Evolutionary conservation across 2,888 invertebrate species (phyloP).

Genomic region (Petrophora chlorosata): DNA sequence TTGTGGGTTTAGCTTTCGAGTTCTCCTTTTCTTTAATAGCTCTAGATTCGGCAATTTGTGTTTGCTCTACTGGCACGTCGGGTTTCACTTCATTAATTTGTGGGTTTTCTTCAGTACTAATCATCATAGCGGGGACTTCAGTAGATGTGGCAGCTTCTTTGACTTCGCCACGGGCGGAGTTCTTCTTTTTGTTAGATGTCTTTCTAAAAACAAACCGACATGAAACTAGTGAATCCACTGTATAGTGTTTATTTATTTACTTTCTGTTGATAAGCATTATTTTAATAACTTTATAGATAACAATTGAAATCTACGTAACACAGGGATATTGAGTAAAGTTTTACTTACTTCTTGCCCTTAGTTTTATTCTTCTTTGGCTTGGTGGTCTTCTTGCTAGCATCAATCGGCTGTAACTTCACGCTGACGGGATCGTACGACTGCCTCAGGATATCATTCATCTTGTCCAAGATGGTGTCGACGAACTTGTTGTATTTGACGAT

Average conservation of each 20-base stretch:
- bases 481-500: constrained; percentile 93
- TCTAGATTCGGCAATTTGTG: constrained; percentile 52
- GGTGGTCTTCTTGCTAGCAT: constrained; percentile 79
- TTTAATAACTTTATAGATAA: neutral
- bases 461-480: constrained; percentile 91
- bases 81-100: constrained; percentile 48
- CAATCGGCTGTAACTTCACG: constrained; percentile 86
- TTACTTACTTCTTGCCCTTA: constrained; percentile 58
- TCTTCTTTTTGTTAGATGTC: constrained; percentile 69
- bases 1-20: constrained; percentile 66
- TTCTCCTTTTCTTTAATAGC: constrained; percentile 64
- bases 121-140: constrained; percentile 48
- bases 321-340: neutral
- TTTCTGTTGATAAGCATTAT: too few species aligned
- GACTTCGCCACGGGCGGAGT: constrained; percentile 60
- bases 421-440: constrained; percentile 93
- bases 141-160: constrained; percentile 47
- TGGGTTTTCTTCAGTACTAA: constrained; percentile 53
- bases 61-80: constrained; percentile 38
- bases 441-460: constrained; percentile 91
- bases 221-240: too few species aligned
- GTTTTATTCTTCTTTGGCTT: constrained; percentile 78
- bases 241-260: too few species aligned
- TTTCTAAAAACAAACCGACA: constrained; percentile 55
- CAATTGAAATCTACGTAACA: neutral